Percentiles rank a stretch among this genome's conserved stretches.
Conservation (phyloP, 2,888 invertebrate genomes). For the Scrobipalpa atriplicella region DNA sequence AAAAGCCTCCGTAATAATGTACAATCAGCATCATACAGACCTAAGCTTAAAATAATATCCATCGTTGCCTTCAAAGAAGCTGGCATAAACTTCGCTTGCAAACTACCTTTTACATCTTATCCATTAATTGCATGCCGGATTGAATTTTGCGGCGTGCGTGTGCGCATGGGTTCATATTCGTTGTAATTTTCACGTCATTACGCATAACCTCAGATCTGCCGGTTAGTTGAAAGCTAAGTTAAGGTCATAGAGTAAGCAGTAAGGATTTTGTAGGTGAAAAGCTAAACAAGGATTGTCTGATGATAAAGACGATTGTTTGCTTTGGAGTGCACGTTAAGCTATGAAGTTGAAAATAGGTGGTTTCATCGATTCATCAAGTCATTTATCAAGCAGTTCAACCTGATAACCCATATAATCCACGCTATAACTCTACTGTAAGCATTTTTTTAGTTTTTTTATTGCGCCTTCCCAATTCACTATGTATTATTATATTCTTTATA, state of each 20-base stretch:
- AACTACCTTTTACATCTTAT: slow-evolving; percentile 34
- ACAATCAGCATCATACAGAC: no score
- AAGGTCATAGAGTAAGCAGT: slow-evolving; percentile 54
- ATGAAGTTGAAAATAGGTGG: no score
- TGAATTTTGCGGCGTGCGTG: slow-evolving; percentile 61
- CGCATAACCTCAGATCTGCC: slow-evolving; percentile 55
- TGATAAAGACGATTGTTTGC: no score
- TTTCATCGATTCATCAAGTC: no score
- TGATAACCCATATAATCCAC: no score
- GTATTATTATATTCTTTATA: no score
- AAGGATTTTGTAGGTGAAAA: neutral
- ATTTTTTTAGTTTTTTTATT: no score
- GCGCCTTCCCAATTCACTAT: no score
- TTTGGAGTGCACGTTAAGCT: no score
- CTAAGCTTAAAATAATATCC: neutral
- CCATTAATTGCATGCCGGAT: slow-evolving; percentile 56
- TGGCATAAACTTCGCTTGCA: neutral
- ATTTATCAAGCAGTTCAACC: no score
- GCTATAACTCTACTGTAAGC: no score
- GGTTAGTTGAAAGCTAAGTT: slow-evolving; percentile 62
- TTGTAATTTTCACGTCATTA: slow-evolving; percentile 78
- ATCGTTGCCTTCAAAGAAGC: neutral
- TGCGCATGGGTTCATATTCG: slow-evolving; percentile 51
- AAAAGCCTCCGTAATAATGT: no score
- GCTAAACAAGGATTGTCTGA: neutral